These are phyloP conservation scores for Cervus canadensis DNA, from an alignment of 2,113 vertebrate genomes.

Conservation along the genomic window DNA sequence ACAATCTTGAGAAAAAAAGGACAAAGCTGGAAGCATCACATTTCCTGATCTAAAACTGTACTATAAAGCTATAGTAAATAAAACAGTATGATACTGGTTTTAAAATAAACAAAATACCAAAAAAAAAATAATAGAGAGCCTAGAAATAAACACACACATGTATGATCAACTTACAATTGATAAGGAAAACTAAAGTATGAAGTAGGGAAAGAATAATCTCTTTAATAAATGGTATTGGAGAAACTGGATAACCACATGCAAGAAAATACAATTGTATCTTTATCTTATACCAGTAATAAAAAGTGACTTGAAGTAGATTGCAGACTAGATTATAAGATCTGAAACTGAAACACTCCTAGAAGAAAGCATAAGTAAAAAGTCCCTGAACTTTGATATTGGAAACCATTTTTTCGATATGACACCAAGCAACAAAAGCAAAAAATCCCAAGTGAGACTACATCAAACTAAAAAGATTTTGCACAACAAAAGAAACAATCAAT, in stretches of 20 bases:
- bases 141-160: neutral
- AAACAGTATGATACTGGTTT: neutral
- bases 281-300: neutral
- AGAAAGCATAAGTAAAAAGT: neutral
- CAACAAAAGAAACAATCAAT: neutral
- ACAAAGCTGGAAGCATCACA: neutral
- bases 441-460: too few relatives aligned
- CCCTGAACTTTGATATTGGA: neutral
- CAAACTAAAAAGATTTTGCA: neutral
- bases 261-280: neutral
- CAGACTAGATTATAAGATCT: neutral
- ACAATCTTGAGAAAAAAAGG: neutral
- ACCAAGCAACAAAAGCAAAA: neutral
- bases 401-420: neutral
- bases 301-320: neutral
- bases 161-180: neutral
- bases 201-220: neutral
- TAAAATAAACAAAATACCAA: neutral
- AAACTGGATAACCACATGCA: neutral
- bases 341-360: neutral
- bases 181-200: neutral
- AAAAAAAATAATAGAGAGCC: neutral
- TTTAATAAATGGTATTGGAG: neutral
- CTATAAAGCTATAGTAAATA: neutral
- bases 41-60: neutral